Conservation (phyloP, 2,888 invertebrate species). For the Xestia ashworthii region DNA sequence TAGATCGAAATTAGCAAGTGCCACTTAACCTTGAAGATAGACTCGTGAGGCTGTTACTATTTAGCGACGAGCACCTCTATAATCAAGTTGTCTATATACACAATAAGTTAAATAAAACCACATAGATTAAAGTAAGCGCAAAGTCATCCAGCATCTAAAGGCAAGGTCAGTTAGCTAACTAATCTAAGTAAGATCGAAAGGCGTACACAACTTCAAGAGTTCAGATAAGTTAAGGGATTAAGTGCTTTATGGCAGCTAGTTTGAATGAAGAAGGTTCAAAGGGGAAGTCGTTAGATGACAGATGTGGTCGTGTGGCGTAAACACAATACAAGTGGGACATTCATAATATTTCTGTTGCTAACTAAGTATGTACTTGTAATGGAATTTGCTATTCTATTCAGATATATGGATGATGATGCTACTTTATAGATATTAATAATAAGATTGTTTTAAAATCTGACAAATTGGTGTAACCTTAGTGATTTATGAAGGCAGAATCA, state of each 20-base stretch:
- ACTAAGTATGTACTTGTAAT: constrained; percentile 58
- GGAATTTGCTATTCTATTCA: background rate
- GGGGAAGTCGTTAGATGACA: constrained; percentile 61
- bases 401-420: too few species aligned
- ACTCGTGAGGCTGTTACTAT: background rate
- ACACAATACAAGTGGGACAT: constrained; percentile 58
- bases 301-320: constrained; percentile 61
- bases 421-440: background rate
- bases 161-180: background rate
- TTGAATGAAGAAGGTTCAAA: constrained; percentile 53
- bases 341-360: constrained; percentile 58
- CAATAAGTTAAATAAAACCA: background rate
- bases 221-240: constrained; percentile 58
- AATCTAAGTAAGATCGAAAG: constrained; percentile 52
- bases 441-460: background rate
- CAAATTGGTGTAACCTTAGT: background rate
- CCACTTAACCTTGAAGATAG: background rate
- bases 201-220: constrained; percentile 46
- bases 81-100: background rate
- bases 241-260: constrained; percentile 57
- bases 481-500: background rate
- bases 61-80: background rate
- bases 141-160: background rate
- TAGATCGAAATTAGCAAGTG: background rate
- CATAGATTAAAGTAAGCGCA: background rate